Evolutionary conservation across 2,888 invertebrate species (phyloP).

Genomic region (Drosophila monieri): DNA sequence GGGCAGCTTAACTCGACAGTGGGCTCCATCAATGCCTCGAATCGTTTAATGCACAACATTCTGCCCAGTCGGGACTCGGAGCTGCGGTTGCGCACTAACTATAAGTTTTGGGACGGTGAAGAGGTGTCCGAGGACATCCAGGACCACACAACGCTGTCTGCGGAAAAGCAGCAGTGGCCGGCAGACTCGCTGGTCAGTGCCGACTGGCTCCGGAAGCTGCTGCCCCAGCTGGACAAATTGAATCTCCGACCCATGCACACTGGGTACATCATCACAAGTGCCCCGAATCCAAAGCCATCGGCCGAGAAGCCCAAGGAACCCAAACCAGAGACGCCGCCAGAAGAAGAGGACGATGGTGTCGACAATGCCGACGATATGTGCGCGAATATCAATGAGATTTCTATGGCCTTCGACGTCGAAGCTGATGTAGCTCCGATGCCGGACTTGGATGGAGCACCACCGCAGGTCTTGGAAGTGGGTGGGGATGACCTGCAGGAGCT

Average conservation of each 20-base stretch:
- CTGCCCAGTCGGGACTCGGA: constrained; percentile 85
- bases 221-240: constrained; percentile 56
- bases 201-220: constrained; percentile 67
- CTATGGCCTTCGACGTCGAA: constrained; percentile 87
- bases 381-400: constrained; percentile 85
- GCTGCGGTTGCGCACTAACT: constrained; percentile 78
- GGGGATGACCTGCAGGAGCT: constrained; percentile 84
- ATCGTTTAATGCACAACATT: constrained; percentile 86
- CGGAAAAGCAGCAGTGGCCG: neutral
- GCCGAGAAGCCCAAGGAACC: constrained; percentile 1
- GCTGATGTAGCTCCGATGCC: constrained; percentile 87
- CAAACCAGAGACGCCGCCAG: neutral
- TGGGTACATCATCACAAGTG: constrained; percentile 81
- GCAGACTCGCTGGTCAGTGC: constrained; percentile 42
- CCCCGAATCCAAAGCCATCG: constrained; percentile 72
- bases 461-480: constrained; percentile 82
- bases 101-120: constrained; percentile 76
- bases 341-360: constrained; percentile 65
- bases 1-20: constrained; percentile 86
- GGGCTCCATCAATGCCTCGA: constrained; percentile 87
- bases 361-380: constrained; percentile 83
- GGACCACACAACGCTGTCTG: constrained; percentile 54
- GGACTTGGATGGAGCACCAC: constrained; percentile 75
- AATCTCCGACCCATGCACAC: constrained; percentile 78
- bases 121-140: constrained; percentile 36